A percentile compares a stretch with the other conserved stretches of the same genome.
These are phyloP conservation scores for Oxyruncus cristatus DNA, from an alignment of 2,113 vertebrate species.

Conservation along the genomic window DNA sequence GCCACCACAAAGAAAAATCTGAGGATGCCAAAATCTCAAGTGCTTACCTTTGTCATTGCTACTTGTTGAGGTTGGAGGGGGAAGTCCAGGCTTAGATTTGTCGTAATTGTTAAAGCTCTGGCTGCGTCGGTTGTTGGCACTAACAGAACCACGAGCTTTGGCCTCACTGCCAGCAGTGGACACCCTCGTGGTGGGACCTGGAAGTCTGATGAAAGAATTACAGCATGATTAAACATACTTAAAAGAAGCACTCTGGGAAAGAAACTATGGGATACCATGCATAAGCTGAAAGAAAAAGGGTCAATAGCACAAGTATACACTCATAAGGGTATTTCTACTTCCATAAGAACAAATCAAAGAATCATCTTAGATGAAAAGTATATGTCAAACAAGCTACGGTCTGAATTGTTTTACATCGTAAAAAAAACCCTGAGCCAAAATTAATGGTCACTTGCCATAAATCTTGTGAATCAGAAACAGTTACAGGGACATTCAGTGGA, in stretches of 20 bases:
- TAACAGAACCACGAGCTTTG: conserved; percentile 80
- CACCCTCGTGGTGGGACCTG: conserved; percentile 87
- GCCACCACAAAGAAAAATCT: background rate
- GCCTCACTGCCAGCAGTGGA: conserved; percentile 87
- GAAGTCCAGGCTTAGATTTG: conserved; percentile 86
- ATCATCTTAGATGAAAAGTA: background rate
- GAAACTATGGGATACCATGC: background rate
- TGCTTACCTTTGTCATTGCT: conserved; percentile 84
- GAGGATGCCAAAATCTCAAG: background rate
- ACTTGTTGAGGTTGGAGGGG: conserved; percentile 61
- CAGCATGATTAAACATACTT: background rate
- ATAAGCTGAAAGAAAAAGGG: background rate
- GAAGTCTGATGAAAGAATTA: conserved; percentile 81
- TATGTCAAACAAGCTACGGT: background rate
- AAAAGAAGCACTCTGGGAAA: background rate
- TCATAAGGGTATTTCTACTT: background rate
- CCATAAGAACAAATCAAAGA: background rate
- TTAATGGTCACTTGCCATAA: background rate
- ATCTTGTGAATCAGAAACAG: background rate
- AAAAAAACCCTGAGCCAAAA: background rate
- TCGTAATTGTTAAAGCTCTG: conserved; percentile 92
- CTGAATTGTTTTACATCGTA: background rate
- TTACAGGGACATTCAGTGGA: background rate
- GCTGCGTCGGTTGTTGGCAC: conserved; percentile 89
- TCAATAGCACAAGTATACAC: background rate